Evolutionary conservation across 1,140 invertebrate species (phyloP).

Genomic region (Myzus persicae): DNA sequence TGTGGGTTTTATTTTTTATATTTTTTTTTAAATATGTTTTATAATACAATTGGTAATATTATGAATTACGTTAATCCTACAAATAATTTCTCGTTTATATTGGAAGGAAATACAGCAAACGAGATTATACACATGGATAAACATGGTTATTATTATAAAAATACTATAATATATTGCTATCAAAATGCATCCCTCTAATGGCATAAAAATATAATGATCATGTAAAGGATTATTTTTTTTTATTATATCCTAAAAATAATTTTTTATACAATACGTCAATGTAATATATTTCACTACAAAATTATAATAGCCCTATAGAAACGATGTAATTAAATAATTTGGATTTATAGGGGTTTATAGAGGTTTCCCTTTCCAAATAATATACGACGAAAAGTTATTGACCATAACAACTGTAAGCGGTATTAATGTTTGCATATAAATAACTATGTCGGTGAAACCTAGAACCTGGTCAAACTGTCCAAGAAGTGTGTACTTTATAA

Average conservation of each 20-base stretch:
- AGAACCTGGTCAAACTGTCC: background rate
- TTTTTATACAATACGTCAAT: background rate
- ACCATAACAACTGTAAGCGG: background rate
- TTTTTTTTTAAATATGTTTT: background rate
- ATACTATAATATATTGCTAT: background rate
- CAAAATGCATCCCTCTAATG: background rate
- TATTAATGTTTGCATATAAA: background rate
- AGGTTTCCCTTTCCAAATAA: background rate
- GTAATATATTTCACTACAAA: background rate
- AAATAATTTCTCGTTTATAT: background rate
- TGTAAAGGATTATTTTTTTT: background rate
- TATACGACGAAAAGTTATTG: background rate
- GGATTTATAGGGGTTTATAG: slow-evolving; percentile 1
- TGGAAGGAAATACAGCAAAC: background rate
- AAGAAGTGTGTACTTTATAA: background rate
- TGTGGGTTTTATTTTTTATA: background rate
- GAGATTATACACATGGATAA: background rate
- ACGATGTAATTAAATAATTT: background rate
- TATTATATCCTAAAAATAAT: background rate
- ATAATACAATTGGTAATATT: background rate
- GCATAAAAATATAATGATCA: background rate
- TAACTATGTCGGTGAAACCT: background rate
- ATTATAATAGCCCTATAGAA: background rate
- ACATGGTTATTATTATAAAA: background rate
- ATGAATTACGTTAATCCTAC: background rate